phyloP scores from a whole-genome alignment of 2,113 vertebrate species.

The Fregata magnificens region DNA sequence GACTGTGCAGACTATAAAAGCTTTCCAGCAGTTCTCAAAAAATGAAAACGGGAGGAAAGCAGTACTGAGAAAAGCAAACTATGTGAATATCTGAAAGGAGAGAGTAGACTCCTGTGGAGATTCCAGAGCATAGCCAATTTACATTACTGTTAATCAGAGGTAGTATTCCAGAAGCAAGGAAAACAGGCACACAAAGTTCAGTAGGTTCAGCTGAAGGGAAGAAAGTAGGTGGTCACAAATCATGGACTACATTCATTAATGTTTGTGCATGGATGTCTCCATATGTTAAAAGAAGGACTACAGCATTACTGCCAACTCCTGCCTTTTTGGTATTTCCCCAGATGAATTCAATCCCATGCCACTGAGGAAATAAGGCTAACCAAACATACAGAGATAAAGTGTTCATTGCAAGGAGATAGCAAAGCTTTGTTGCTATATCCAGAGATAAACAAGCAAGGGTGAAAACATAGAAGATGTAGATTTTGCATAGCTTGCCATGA shows the following conservation, averaged over 20 bases:
- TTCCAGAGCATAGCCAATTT: not conserved
- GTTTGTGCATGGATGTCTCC: not conserved
- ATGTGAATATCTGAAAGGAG: not conserved
- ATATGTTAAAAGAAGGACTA: not conserved
- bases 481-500: not conserved
- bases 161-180: not conserved
- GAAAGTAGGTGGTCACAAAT: not conserved
- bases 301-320: not conserved
- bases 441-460: not conserved
- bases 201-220: not conserved
- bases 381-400: not conserved
- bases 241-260: not conserved
- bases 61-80: not conserved
- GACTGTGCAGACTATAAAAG: not conserved
- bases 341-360: not conserved
- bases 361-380: not conserved
- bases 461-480: not conserved
- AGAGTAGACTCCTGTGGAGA: not conserved
- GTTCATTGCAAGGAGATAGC: not conserved
- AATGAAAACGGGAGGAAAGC: not conserved
- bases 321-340: not conserved
- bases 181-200: not conserved
- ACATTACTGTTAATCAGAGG: not conserved
- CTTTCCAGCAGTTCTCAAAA: not conserved
- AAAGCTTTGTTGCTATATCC: not conserved